Evolutionary conservation across 2,888 invertebrate species (phyloP).

Genomic region (Limnephilus auricula): DNA sequence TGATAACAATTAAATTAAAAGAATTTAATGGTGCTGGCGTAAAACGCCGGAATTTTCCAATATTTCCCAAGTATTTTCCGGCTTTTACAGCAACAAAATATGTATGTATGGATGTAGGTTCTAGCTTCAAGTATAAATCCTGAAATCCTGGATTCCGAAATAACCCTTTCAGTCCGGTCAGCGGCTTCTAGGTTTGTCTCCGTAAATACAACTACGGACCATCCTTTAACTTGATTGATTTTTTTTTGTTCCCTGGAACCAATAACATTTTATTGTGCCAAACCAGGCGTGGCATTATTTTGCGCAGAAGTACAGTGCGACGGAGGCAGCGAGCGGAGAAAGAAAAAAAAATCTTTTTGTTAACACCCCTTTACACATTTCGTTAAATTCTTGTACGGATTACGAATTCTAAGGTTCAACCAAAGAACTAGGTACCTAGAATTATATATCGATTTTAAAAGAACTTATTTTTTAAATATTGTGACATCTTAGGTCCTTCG

Average conservation of each 20-base stretch:
- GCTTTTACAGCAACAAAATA: not conserved
- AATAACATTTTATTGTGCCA: slow-evolving; percentile 35
- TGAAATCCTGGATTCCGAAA: not conserved
- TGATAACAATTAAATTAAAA: no score
- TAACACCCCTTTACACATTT: no score
- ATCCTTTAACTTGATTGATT: slow-evolving; percentile 14
- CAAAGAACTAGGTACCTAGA: no score
- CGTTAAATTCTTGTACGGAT: no score
- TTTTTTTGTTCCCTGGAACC: slow-evolving; percentile 23
- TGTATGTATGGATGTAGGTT: not conserved
- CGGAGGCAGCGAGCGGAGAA: not conserved
- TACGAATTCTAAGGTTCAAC: no score
- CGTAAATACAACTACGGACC: not conserved
- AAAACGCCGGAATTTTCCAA: not conserved
- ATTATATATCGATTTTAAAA: no score
- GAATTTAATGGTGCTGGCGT: not conserved
- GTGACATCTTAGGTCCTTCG: no score
- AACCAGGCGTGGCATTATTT: slow-evolving; percentile 15
- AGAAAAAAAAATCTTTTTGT: no score
- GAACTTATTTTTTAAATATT: no score
- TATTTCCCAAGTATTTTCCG: not conserved
- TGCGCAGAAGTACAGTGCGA: not conserved
- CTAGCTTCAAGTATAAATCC: not conserved
- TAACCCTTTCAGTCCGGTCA: not conserved
- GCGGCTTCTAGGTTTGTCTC: not conserved